Evolutionary conservation across 2,113 vertebrate species (phyloP), one percentile per base, ranked within the genome.

Genomic region (Ciconia maguari): DNA sequence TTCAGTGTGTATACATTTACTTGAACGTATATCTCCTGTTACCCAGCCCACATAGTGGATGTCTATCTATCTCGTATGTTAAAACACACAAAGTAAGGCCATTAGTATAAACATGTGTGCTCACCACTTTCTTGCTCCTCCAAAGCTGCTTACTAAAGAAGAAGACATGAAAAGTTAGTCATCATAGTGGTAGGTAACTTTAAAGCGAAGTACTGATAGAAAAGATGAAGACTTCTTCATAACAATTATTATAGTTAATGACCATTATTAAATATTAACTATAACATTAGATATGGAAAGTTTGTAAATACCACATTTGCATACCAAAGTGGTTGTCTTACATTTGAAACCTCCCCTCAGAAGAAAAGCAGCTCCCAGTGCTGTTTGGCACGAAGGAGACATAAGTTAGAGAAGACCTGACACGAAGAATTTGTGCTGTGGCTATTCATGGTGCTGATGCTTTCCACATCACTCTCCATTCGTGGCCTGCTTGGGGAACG

Each of bases 321-420:
- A 69, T 81, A 87, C 20, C 38, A 46, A 71, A 84, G 48, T 8
- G 15, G 38, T 57, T 52, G 69, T 48, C 81, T 52, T 82, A 54
- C 0, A 2, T 52, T 77, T 0, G 1, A 84, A 89, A 78, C 27
- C 27, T 90, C 30, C 21, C 10, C 17, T 69, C 30, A 42, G 79
- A 83, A 83, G 85, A 62, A 81, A 77, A 92, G 55, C 55, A 60
- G 71, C 41, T 89, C 51, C 46, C 0, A 0, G 65, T 87, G 81
- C 60, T 41, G 41, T 75, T 94, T 95, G 81, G 87, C 74, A 76
- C 1, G 2, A 75, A 71, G 61, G 41, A 15, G 48, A 89, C 49
- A 8, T 87, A 91, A 91, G 91, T 93, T 84, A 94, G 80, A 66
- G 93, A 86, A 90, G 86, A 94, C 61, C 66, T 93, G 89, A 70